phyloP scores from a whole-genome alignment of 2,113 vertebrate species.

The Dicaeum eximium region DNA sequence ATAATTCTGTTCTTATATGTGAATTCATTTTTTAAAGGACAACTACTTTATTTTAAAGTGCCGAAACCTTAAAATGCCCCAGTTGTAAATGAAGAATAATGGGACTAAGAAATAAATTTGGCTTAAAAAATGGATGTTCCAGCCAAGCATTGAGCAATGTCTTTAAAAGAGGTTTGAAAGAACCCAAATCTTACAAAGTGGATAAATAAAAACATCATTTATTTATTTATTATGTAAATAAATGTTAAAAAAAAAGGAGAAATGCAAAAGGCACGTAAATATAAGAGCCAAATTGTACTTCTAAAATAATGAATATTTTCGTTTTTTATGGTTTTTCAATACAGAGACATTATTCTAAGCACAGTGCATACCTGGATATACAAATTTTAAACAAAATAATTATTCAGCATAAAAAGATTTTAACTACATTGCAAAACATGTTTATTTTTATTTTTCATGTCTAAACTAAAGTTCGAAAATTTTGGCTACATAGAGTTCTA shows the following conservation, averaged over 20 bases:
- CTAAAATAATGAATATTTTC: not conserved
- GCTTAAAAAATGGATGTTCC: not conserved
- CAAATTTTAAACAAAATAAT: not conserved
- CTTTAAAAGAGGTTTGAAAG: not conserved
- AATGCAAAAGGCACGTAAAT: not conserved
- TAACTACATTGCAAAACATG: not conserved
- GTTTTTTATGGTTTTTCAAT: not conserved
- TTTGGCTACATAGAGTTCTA: not conserved
- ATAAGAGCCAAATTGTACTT: rapidly evolving
- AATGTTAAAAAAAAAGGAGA: not conserved
- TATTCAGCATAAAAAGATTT: not conserved
- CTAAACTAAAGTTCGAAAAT: not conserved
- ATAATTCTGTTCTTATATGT: not conserved
- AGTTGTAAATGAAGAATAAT: not conserved
- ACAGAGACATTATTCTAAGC: not conserved
- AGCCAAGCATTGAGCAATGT: not conserved
- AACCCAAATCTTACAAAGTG: not conserved
- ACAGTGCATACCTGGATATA: not conserved
- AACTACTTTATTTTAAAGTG: not conserved
- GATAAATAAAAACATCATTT: not conserved
- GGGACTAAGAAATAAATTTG: not conserved
- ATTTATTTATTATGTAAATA: not conserved
- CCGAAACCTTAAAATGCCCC: not conserved
- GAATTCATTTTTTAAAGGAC: not conserved
- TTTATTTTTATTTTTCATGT: not conserved